A percentile compares a stretch with the other conserved stretches of the same genome.
phyloP scores from a whole-genome alignment of 2,888 invertebrate genomes.

The Tenodera sinensis region DNA sequence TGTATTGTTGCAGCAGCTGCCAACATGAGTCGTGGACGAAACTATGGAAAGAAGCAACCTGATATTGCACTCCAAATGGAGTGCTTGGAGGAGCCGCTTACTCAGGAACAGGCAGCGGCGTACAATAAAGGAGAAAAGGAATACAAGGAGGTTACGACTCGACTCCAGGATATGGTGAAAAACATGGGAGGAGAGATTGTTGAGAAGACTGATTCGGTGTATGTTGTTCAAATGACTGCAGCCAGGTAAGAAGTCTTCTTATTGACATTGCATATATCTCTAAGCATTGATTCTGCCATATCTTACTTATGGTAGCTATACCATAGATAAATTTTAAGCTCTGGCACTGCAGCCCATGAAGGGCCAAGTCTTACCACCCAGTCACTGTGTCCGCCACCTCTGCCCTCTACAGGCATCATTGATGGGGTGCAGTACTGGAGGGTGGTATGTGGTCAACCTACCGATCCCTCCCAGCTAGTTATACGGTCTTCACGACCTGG shows the following conservation, averaged over 20 bases:
- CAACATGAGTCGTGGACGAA: constrained; percentile 24
- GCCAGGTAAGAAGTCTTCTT: background rate
- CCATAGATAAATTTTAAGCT: too few species aligned
- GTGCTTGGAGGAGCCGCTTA: constrained; percentile 68
- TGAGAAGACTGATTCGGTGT: constrained; percentile 22
- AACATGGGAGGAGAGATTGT: constrained; percentile 35
- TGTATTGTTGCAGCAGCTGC: background rate
- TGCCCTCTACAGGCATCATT: too few species aligned
- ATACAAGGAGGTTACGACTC: constrained; percentile 60
- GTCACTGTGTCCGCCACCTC: too few species aligned
- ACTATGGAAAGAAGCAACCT: constrained; percentile 13
- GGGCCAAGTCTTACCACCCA: too few species aligned
- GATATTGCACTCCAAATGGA: constrained; percentile 55
- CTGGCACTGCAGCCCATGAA: too few species aligned
- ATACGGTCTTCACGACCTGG: too few species aligned
- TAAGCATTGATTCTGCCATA: too few species aligned
- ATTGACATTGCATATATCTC: background rate
- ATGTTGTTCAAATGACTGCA: constrained; percentile 19
- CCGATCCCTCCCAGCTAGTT: too few species aligned
- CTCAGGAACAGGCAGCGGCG: constrained; percentile 60
- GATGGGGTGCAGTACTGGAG: too few species aligned
- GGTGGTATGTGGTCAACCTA: too few species aligned
- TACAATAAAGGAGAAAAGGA: constrained; percentile 63
- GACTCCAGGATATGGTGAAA: constrained; percentile 56
- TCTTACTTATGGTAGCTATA: too few species aligned